Evolutionary conservation across 1,140 invertebrate genomes (phyloP), one percentile per base, ranked within the genome.

Genomic region (Tetramorium parvispinum): DNA sequence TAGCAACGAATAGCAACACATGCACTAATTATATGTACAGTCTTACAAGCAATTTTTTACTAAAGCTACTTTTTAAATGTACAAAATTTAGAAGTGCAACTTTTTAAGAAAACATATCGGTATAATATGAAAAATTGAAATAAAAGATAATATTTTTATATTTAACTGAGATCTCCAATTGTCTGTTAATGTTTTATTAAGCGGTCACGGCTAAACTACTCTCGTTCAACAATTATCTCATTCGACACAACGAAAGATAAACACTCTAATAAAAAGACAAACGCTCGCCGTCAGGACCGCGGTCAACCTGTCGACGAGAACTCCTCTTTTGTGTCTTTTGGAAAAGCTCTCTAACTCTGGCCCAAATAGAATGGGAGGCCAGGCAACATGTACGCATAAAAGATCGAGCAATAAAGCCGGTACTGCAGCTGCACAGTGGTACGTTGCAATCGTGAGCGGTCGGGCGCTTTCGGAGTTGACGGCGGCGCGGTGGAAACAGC

Each of bases 331-430:
- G 46, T 37, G 27, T 46, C 24, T 57, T 79, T 55, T 59, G 24
- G n/a, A 73, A 75, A 66, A 27, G 55, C 43, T 85, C 73, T 57
- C 73, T 87, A 89, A 87, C 88, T 85, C 85, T 87, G 88, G 88
- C 71, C 88, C 37, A 89, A 51, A 87, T 89, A 89, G 40, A 63
- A 37, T 32, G 18, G 32, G 73, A 24, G 40, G 8, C 24, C 37
- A 66, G 49, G 10, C 21, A 51, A 37, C 57, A 6, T 16, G 40
- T 7, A 51, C 73, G 85, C 65, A 87, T 79, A 89, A 89, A 89
- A 89, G 57, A 73, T 66, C 77, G 16, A 40, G 71, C 57, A 61
- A 87, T 78, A 83, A 82, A 76, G 85, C 57, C 13, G 40, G 40
- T 27, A 5, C 10, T 46, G 40, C 40, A 77, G 37, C 37, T 77